phyloP scores from a whole-genome alignment of 2,888 invertebrate genomes.

The Drosophila setosimentum region DNA sequence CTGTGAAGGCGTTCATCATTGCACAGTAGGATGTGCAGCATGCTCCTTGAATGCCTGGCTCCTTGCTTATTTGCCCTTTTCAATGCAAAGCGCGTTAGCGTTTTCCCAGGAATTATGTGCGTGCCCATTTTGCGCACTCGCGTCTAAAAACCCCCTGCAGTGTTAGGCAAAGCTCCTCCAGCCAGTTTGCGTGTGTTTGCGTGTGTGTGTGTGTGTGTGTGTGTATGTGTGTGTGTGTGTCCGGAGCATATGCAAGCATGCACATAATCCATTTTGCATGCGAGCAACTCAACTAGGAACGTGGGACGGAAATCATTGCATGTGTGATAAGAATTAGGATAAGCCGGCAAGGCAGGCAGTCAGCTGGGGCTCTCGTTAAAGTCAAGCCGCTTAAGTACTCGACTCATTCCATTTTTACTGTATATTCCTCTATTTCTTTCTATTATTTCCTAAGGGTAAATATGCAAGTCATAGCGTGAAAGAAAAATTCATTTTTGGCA shows the following conservation, averaged over 20 bases:
- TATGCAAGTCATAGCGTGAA: conserved; percentile 31
- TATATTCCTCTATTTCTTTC: neutral
- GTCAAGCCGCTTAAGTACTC: conserved; percentile 51
- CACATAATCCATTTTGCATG: conserved; percentile 79
- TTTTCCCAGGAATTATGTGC: conserved; percentile 70
- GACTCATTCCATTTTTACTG: conserved; percentile 20
- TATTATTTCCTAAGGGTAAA: conserved; percentile 20
- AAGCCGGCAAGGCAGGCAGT: conserved; percentile 44
- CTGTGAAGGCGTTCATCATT: conserved; percentile 46
- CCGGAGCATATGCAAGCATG: conserved; percentile 52
- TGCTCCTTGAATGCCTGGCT: conserved; percentile 8
- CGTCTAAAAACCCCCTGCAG: conserved; percentile 27
- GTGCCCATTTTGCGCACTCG: conserved; percentile 53
- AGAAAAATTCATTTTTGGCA: conserved; percentile 32
- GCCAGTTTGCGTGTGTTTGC: neutral
- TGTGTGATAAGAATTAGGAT: conserved; percentile 67
- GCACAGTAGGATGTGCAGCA: conserved; percentile 61
- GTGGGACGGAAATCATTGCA: conserved; percentile 51
- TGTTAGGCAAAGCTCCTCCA: conserved; percentile 36
- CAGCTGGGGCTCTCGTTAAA: conserved; percentile 49
- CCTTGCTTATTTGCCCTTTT: conserved; percentile 22
- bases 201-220: neutral
- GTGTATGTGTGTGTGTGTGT: conserved; percentile 1
- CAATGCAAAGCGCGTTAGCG: conserved; percentile 29
- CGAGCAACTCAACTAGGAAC: conserved; percentile 45